These are phyloP conservation scores for Sylvilagus floridanus DNA, from an alignment of 2,797 vertebrate species.

Conservation along the genomic window DNA sequence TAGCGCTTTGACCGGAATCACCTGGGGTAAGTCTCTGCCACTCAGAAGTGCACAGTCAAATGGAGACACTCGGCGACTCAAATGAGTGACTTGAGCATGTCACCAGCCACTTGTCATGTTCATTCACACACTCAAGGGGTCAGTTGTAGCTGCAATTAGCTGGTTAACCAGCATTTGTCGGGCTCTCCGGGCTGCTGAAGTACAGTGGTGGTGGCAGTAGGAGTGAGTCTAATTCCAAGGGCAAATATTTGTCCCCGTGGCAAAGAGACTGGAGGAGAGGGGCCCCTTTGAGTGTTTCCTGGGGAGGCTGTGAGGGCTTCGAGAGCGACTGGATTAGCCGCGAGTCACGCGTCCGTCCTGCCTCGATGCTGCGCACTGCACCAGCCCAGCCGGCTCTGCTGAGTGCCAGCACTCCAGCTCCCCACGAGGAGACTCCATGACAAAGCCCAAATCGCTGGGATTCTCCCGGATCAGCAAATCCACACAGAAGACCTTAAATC, in stretches of 20 bases:
- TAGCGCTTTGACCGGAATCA: neutral
- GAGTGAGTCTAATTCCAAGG: neutral
- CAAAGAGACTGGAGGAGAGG: neutral
- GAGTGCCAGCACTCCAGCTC: neutral
- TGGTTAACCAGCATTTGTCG: neutral
- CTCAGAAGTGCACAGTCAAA: neutral
- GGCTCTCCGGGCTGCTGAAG: slow-evolving; percentile 32
- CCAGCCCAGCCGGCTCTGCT: neutral
- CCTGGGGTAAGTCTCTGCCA: neutral
- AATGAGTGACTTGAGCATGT: slow-evolving; percentile 28
- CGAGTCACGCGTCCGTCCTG: neutral
- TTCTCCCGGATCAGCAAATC: slow-evolving; percentile 69
- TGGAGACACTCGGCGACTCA: neutral
- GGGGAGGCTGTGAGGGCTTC: neutral
- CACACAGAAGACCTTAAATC: slow-evolving; percentile 58
- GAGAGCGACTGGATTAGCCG: neutral
- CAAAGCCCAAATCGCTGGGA: slow-evolving; percentile 19
- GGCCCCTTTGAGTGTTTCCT: neutral
- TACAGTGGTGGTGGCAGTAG: neutral
- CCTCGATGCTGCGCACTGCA: neutral
- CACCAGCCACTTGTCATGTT: slow-evolving; percentile 56
- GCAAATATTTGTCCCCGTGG: neutral
- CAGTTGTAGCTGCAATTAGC: neutral
- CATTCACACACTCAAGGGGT: slow-evolving; percentile 24
- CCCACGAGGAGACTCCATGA: slow-evolving; percentile 20